Base-by-base conservation (phyloP, 2,113 vertebrate genomes). In the Eretmochelys imbricata region DNA sequence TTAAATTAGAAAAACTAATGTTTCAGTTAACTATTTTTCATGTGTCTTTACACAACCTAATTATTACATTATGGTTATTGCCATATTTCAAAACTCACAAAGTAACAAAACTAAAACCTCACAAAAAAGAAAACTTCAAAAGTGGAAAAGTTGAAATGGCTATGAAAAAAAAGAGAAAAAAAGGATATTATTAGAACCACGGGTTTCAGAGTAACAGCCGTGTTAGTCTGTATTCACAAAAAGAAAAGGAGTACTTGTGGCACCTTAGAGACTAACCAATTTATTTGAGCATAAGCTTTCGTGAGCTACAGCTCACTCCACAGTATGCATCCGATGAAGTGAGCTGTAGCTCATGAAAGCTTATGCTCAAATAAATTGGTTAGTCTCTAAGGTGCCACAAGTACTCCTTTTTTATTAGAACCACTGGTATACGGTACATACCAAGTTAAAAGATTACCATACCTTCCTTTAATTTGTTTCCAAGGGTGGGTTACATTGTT, bases 381-480 rank as follows among this genome's bases (percentile, higher is more conserved):
- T 42, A 42, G 38, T 42, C 38, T 42, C 38, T 42, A 42, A 42
- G 38, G 38, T 42, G 38, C 38, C 38, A 42, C 38, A 42, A 42
- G 38, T 42, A 42, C 38, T 42, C 38, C 38, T 42, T 42, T 42
- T 42, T 5, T 87, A 84, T 55, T 27, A 29, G 79, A 94, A 82
- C 1, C 55, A 11, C 12, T 87, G 49, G 48, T 22, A 19, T 49
- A n/a, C 3, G 65, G 79, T 17, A 22, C 2, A 7, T 83, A 24
- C 82, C 3, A 91, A 93, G 51, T 3, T 29, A 89, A 93, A 69
- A 14, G 3, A 13, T 1, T 2, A 88, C 89, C 95, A 87, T 95
- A 99, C 99, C 99, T 99, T 98, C 99, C 99, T 98, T 99, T 99
- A 95, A 99, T 99, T 97, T 99, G 99, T 96, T 99, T 99, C 99